Evolutionary conservation across 2,797 vertebrate genomes (phyloP).

Genomic region (Buceros bicornis): DNA sequence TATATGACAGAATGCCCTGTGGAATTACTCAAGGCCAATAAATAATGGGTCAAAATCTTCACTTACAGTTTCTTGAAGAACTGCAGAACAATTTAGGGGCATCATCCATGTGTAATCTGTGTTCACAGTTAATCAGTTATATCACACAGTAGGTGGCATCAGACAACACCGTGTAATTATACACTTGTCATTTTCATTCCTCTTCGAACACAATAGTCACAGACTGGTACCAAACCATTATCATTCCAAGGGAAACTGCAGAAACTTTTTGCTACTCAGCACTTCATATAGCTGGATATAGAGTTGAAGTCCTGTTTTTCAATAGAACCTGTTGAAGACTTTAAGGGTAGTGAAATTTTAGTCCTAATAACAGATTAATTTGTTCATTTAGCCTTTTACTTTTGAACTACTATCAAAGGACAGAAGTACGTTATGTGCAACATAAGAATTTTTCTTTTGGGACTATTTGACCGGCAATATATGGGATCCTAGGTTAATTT

Average conservation of each 20-base stretch:
- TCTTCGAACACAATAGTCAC: neutral
- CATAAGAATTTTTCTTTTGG: neutral
- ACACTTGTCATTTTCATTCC: neutral
- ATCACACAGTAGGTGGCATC: neutral
- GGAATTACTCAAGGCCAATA: neutral
- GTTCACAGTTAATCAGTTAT: neutral
- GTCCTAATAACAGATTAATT: neutral
- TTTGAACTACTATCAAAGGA: neutral
- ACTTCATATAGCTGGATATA: fast-evolving
- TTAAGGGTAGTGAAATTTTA: neutral
- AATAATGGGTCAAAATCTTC: neutral
- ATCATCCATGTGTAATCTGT: neutral
- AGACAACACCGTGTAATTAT: neutral
- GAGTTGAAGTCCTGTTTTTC: neutral
- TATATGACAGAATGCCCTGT: neutral
- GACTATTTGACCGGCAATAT: neutral
- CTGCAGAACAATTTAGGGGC: neutral
- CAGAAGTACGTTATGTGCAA: fast-evolving
- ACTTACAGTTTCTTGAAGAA: neutral
- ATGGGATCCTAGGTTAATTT: neutral
- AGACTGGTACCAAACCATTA: neutral
- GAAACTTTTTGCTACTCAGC: neutral
- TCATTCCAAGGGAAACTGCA: neutral
- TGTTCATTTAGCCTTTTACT: neutral
- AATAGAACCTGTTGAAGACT: neutral